phyloP scores from a whole-genome alignment of 2,113 vertebrate genomes.

The Notechis scutatus region DNA sequence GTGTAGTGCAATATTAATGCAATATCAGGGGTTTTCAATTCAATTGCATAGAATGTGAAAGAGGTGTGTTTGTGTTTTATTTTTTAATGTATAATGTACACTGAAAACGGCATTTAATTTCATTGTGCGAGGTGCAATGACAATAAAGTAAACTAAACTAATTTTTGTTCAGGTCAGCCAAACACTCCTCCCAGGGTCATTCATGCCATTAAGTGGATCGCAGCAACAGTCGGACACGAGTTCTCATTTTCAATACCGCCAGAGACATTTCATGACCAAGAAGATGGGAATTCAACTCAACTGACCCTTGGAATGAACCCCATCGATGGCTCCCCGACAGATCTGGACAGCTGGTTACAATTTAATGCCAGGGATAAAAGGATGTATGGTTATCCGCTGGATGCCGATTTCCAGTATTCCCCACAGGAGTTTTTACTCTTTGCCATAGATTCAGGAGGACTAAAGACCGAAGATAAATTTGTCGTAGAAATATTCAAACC shows the following conservation, averaged over 20 bases:
- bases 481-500: constrained; percentile 47
- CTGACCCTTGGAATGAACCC: constrained; percentile 53
- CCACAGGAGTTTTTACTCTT: constrained; percentile 56
- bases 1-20: too few relatives aligned
- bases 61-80: too few relatives aligned
- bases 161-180: constrained; percentile 43
- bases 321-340: constrained; percentile 18
- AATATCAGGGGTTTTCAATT: too few relatives aligned
- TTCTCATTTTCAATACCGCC: constrained; percentile 59
- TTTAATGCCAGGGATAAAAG: constrained; percentile 43
- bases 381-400: constrained; percentile 52
- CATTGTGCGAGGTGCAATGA: too few relatives aligned
- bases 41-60: too few relatives aligned
- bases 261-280: constrained; percentile 55
- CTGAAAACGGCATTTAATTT: too few relatives aligned
- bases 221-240: constrained; percentile 58
- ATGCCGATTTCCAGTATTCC: constrained; percentile 58
- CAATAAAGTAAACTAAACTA: too few relatives aligned
- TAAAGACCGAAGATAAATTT: constrained; percentile 42
- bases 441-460: constrained; percentile 48
- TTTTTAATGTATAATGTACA: too few relatives aligned
- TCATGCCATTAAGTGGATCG: constrained; percentile 53
- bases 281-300: constrained; percentile 57
- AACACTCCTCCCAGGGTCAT: constrained; percentile 53
- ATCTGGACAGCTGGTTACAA: constrained; percentile 55